phyloP scores from a whole-genome alignment of 2,797 vertebrate species.

The Luscinia megarhynchos region DNA sequence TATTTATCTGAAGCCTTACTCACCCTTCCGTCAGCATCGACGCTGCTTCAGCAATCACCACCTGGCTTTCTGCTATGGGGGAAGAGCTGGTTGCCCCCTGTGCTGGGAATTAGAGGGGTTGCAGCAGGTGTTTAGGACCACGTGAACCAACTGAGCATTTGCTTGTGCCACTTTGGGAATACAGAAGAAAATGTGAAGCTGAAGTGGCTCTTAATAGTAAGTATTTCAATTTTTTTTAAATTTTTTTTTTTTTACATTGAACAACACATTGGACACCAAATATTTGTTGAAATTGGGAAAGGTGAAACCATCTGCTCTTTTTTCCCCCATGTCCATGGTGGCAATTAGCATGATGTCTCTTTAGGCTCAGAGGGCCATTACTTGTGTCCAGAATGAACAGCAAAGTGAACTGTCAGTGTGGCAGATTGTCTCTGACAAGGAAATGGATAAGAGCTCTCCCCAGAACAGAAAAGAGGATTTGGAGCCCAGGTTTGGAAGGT shows the following conservation, averaged over 20 bases:
- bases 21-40: not conserved
- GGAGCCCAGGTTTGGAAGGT: not conserved
- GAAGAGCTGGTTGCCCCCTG: not conserved
- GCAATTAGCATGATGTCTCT: not conserved
- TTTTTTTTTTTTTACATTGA: not conserved
- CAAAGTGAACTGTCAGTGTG: not conserved
- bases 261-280: not conserved
- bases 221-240: not conserved
- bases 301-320: not conserved
- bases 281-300: not conserved
- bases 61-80: not conserved
- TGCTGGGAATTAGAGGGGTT: not conserved
- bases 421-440: not conserved
- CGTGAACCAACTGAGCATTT: not conserved
- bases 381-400: not conserved
- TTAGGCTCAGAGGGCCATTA: not conserved
- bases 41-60: not conserved
- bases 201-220: not conserved
- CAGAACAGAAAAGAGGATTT: not conserved
- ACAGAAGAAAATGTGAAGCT: not conserved
- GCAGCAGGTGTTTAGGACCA: fast-evolving
- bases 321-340: not conserved
- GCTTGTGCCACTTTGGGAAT: not conserved
- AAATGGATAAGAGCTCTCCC: not conserved
- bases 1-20: conserved; percentile 3